A percentile compares a stretch with the other conserved stretches of the same genome.
phyloP scores from a whole-genome alignment of 2,797 vertebrate species.

The Crocidura indochinensis region DNA sequence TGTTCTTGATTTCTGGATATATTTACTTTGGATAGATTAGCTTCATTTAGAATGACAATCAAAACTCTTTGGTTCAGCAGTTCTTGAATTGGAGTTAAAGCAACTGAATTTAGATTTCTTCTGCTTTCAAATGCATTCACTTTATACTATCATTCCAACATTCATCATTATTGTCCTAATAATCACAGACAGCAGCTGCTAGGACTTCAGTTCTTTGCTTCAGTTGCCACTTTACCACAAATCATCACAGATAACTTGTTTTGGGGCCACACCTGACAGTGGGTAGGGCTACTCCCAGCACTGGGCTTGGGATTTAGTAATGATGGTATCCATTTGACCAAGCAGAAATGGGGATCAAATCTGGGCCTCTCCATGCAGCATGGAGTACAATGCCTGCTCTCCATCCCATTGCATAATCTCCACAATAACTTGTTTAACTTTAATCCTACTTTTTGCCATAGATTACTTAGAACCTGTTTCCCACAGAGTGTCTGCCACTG shows the following conservation, averaged over 20 bases:
- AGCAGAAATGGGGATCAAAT: neutral
- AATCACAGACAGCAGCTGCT: neutral
- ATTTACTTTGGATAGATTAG: neutral
- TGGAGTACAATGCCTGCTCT: neutral
- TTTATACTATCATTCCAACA: neutral
- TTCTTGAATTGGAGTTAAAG: constrained; percentile 10
- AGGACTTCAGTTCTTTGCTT: neutral
- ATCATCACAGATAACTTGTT: neutral
- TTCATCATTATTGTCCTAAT: neutral
- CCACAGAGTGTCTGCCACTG: neutral
- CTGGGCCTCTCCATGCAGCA: neutral
- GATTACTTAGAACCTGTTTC: constrained; percentile 5
- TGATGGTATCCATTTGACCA: neutral
- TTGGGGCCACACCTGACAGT: neutral
- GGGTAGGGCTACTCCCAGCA: too few species aligned
- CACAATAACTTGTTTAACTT: neutral
- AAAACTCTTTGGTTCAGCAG: constrained; percentile 22
- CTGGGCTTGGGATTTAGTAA: neutral
- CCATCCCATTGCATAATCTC: neutral
- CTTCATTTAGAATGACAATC: neutral
- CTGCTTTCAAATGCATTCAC: constrained; percentile 17
- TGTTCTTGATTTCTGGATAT: constrained; percentile 33
- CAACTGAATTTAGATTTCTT: constrained; percentile 21
- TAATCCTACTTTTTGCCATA: neutral
- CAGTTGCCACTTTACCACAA: neutral